Evolutionary conservation across 1,140 invertebrate genomes (phyloP).

Genomic region (Meloidogyne floridensis): DNA sequence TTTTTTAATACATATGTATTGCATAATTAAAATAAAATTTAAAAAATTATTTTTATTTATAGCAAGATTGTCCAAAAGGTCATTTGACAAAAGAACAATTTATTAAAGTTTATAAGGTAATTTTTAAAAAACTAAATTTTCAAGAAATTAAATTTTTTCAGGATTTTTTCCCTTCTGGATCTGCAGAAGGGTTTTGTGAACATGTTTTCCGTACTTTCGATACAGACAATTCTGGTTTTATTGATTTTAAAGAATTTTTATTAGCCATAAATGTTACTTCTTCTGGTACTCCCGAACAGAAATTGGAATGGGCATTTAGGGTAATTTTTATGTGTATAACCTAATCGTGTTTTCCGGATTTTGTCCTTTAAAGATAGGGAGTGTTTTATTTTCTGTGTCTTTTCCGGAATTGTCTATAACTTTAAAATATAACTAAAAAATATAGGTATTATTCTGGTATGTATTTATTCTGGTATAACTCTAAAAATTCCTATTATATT

Average conservation of each 20-base stretch:
- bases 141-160: conserved; percentile 40
- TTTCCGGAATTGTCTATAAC: too few species aligned
- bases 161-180: conserved; percentile 79
- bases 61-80: conserved; percentile 99
- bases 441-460: too few species aligned
- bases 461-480: too few species aligned
- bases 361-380: too few species aligned
- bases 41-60: conserved; percentile 66
- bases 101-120: conserved; percentile 85
- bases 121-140: neutral
- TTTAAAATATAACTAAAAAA: too few species aligned
- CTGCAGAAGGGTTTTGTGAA: conserved; percentile 97
- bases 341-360: neutral
- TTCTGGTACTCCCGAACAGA: conserved; percentile 93
- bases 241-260: conserved; percentile 91
- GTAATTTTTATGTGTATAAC: neutral
- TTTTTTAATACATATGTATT: too few species aligned
- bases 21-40: neutral
- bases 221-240: conserved; percentile 84
- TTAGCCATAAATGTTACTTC: conserved; percentile 96
- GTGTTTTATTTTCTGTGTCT: too few species aligned
- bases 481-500: too few species aligned
- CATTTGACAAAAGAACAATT: conserved; percentile 94
- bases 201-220: conserved; percentile 95
- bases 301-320: conserved; percentile 95